These are phyloP conservation scores for Rhombomys opimus DNA, from an alignment of 2,113 vertebrate species.

Conservation along the genomic window DNA sequence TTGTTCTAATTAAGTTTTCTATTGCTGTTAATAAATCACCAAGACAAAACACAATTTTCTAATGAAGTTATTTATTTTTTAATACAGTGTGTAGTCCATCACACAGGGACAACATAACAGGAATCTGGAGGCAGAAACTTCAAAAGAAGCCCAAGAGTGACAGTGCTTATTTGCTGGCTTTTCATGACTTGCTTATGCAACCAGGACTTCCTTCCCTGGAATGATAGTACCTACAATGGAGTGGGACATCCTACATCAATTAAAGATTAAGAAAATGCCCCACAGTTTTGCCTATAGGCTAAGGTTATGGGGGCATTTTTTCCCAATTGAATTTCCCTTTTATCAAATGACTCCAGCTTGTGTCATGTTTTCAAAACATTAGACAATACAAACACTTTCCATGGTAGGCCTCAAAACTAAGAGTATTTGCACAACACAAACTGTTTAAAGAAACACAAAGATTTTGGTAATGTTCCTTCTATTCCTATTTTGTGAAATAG, in stretches of 20 bases:
- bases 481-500: too few species aligned
- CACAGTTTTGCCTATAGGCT: background rate
- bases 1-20: too few species aligned
- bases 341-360: background rate
- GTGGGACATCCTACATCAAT: background rate
- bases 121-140: too few species aligned
- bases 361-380: background rate
- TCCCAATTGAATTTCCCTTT: background rate
- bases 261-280: background rate
- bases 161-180: background rate
- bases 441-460: background rate
- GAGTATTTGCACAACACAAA: background rate
- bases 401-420: background rate
- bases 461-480: too few species aligned
- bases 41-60: too few species aligned
- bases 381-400: background rate
- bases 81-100: too few species aligned
- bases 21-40: too few species aligned
- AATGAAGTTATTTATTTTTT: too few species aligned
- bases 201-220: background rate
- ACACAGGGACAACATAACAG: too few species aligned
- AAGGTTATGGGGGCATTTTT: background rate
- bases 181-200: background rate
- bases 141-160: too few species aligned
- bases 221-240: background rate